A percentile compares a stretch with the other conserved stretches of the same genome.
These are phyloP conservation scores for Tuberolachnus salignus DNA, from an alignment of 2,888 invertebrate genomes.

Conservation along the genomic window DNA sequence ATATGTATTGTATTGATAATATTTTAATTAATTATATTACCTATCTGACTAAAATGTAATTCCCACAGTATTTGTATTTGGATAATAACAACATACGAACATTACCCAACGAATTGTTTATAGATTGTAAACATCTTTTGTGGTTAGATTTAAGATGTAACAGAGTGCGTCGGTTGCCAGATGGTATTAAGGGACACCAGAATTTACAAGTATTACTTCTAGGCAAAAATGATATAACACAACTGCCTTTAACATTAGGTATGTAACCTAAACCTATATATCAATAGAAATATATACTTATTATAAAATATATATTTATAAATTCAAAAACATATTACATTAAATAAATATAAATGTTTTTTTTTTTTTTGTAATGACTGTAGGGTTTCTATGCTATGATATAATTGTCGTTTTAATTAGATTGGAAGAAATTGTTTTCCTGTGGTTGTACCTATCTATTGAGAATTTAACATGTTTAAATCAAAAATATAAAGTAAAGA, in stretches of 20 bases:
- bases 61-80: constrained; percentile 46
- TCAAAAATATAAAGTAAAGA: too few species aligned
- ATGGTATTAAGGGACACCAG: constrained; percentile 12
- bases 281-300: too few species aligned
- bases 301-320: background rate
- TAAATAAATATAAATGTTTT: too few species aligned
- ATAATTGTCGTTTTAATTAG: too few species aligned
- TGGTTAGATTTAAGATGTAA: constrained; percentile 52
- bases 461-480: too few species aligned
- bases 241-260: constrained; percentile 35
- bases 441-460: too few species aligned
- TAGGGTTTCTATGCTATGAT: too few species aligned
- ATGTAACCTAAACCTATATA: constrained; percentile 13
- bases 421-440: too few species aligned
- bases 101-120: constrained; percentile 39
- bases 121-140: constrained; percentile 11
- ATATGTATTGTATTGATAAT: too few species aligned
- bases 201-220: constrained; percentile 45
- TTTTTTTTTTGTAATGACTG: too few species aligned
- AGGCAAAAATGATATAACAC: constrained; percentile 43
- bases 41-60: background rate
- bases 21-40: background rate
- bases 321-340: too few species aligned
- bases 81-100: constrained; percentile 38
- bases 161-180: constrained; percentile 28